Base-by-base conservation (phyloP, 2,113 vertebrate species). In the Mesitornis unicolor region DNA sequence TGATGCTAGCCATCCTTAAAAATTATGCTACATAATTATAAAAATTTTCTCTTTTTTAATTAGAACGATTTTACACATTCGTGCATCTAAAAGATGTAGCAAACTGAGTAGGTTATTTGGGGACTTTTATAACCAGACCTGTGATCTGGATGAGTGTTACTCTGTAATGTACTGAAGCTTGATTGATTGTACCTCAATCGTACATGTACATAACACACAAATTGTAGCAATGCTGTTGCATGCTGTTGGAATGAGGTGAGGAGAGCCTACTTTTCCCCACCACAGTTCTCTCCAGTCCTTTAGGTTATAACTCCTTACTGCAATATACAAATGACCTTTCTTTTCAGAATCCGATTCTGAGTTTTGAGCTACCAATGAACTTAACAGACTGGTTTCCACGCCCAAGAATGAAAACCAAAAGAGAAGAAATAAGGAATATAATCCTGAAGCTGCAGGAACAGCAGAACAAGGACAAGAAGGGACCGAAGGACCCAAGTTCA, bases 371-470 rank as follows among this genome's bases (percentile, higher is more conserved):
- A 70, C 99, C 99, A 22, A 97, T 99, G 98, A 99, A 99, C 95
- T 97, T 99, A 97, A 97, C 96, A 48, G 99, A 99, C 50, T 99
- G 99, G 99, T 99, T 99, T 96, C 99, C 99, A 54, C 99, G 99
- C 87, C 99, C 99, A 91, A 98, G 99, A 94, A 99, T 99, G 99
- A 99, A 99, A 98, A 99, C 98, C 60, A 99, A 99, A 97, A 99
- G 99, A 45, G 98, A 99, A 95, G 99, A 99, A 97, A 99, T 99
- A 91, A 95, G 98, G 84, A 98, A 99, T 43, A 98, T 99, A 81
- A 99, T 99, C 95, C 97, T 99, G 64, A 98, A 98, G 85, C 98
- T 99, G 48, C 98, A 99, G 89, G 98, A 98, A 86, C 98, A 98
- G 60, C 99, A 99, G 95, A 98, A 98, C 91, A 96, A 97, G 97